Base-by-base conservation (phyloP, 2,888 invertebrate species). In the Drosophila prolongata region DNA sequence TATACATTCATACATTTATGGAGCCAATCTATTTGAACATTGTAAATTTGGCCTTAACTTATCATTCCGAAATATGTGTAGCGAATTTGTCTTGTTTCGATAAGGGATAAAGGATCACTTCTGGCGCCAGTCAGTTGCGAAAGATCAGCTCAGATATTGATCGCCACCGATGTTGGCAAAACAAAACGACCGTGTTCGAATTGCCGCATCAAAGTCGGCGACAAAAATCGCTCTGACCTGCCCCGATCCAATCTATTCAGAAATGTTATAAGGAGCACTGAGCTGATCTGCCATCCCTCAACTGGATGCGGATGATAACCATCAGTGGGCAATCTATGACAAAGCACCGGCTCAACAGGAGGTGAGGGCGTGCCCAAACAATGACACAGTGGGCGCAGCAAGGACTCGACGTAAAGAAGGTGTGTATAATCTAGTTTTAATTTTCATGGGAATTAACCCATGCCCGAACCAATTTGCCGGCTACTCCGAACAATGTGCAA, bases 361-460 rank as follows among this genome's bases (percentile, higher is more conserved):
- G 69, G 69, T 57, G 66, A 70, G 54, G 89, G 85, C 89, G 89
- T 89, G 73, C 73, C 80, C 87, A 89, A 86, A 89, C 89, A 86
- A 89, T 86, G 86, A 75, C 86, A 86, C 86, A 86, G 90, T 86
- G 87, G 89, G 89, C 77, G 75, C 87, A 82, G 61, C 83, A 80
- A 77, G 86, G 75, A 80, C 80, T 71, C 67, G 66, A 27, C 59
- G 52, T 37, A 30, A 42, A 38, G 37, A n/a, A 68, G 74, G 79
- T 82, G 87, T 83, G 76, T 80, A 76, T 83, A 89, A 84, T 84
- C 89, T 87, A 78, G 85, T 87, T 89, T 89, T 85, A 84, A 84
- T 89, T 84, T 83, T 84, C 82, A 89, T 84, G 83, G 88, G 89
- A 83, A 83, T 87, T 87, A 83, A 87, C 81, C 69, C 87, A 76